Conservation (phyloP, 2,113 vertebrate genomes). For the Coracopsis vasa region DNA sequence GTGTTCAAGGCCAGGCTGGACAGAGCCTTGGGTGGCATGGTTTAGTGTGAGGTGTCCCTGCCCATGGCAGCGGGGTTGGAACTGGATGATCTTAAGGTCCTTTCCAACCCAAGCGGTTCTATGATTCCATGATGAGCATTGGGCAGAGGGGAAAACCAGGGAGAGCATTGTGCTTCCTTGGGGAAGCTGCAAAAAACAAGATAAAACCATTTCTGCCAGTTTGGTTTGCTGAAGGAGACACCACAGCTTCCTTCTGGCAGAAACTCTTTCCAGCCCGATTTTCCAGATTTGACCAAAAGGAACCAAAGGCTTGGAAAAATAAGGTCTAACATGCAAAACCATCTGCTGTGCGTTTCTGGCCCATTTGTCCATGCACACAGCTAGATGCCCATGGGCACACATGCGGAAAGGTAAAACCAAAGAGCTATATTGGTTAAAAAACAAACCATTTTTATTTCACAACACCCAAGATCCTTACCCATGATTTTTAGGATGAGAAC, state of each 20-base stretch:
- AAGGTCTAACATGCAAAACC: rapidly evolving
- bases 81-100: not conserved
- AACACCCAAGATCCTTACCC: not conserved
- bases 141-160: no score
- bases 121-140: not conserved
- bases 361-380: not conserved
- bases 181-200: not conserved
- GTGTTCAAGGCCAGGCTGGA: no score
- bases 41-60: not conserved
- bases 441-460: not conserved
- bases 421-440: not conserved
- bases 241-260: not conserved
- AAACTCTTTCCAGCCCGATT: not conserved
- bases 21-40: no score
- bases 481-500: not conserved
- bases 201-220: not conserved
- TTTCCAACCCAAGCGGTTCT: not conserved
- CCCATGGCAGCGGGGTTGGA: not conserved
- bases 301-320: not conserved
- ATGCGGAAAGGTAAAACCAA: not conserved
- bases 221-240: not conserved
- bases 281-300: not conserved
- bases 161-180: not conserved
- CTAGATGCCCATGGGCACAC: no score
- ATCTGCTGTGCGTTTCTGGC: not conserved